Evolutionary conservation across 2,888 invertebrate species (phyloP), one percentile per base, ranked within the genome.

Genomic region (Pammene fasciana): DNA sequence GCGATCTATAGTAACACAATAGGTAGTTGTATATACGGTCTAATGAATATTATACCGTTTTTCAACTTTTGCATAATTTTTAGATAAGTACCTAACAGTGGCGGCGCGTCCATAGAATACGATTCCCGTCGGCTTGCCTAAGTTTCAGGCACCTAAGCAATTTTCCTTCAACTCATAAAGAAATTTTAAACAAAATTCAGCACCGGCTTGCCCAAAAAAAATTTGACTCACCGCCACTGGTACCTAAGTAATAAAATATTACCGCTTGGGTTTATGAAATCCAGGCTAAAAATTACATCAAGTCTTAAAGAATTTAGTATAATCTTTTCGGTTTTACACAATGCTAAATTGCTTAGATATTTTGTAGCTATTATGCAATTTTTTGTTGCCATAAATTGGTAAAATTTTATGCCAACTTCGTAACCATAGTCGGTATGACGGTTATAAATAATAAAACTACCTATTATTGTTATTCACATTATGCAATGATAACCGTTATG

Each of bases 401-500:
- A 46, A 43, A 45, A 43, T 8, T 36, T 16, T 48, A 38, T 13
- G 36, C 61, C 7, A 38, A 38, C 14, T 9, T 61, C n/a, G 16
- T 38, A 38, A 61, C 14, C 48, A 18, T 16, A 36, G 11, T n/a
- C 26, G 34, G 46, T 50, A 18, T 50, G 13, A 26, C 26, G 5
- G 1, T 52, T 52, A 26, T 26, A 50, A 5, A n/a, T n/a, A 18
- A 50, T 18, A 52, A 52, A 14, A 48, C 14, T 50, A 18, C 18
- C 16, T n/a, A 26, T 3, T 26, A 41, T 18, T 36, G 36, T 62
- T 41, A 50, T 41, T 13, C 36, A 16, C 48, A 50, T 38, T 38
- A 14, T 55, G 45, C 64, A 55, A 45, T 64, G 11, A 26, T 55
- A 64, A 54, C 62, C 11, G 14, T 9, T 45, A 55, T 46, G 50